A percentile compares a stretch with the other conserved stretches of the same genome.
Evolutionary conservation across 2,888 invertebrate genomes (phyloP).

Genomic region (Holacanthella duospinosa): DNA sequence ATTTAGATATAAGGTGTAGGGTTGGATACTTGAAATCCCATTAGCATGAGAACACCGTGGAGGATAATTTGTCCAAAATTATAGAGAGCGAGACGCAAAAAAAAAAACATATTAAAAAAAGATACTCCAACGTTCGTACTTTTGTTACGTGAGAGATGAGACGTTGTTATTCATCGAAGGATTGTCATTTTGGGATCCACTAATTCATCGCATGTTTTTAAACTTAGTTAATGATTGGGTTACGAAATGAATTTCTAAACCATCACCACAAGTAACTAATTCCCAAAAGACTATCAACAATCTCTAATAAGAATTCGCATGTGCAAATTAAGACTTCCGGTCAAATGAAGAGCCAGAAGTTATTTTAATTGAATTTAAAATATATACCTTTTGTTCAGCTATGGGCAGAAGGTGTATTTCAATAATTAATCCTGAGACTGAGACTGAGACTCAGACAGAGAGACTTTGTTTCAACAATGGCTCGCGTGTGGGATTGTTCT

Average conservation of each 20-base stretch:
- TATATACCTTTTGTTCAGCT: neutral
- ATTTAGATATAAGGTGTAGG: neutral
- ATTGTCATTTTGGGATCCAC: neutral
- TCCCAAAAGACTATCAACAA: neutral
- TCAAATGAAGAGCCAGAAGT: neutral
- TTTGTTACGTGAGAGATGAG: neutral
- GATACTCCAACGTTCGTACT: neutral
- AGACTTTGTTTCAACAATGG: too few species aligned
- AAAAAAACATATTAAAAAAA: neutral
- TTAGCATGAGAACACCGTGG: neutral
- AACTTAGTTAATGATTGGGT: neutral
- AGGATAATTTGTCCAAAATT: conserved; percentile 1
- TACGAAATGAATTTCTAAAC: neutral
- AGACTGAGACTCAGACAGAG: too few species aligned
- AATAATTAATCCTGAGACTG: too few species aligned
- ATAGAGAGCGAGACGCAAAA: neutral
- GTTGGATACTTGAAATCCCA: neutral
- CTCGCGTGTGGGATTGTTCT: too few species aligned
- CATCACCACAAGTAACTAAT: neutral
- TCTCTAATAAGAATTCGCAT: conserved; percentile 3
- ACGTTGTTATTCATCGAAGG: neutral
- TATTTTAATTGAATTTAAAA: neutral
- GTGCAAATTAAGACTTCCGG: conserved; percentile 9
- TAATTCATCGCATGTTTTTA: neutral
- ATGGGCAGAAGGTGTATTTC: too few species aligned